Percentiles rank a stretch among this genome's conserved stretches.
Evolutionary conservation across 2,113 vertebrate species (phyloP).

Genomic region (Tauraco erythrolophus): DNA sequence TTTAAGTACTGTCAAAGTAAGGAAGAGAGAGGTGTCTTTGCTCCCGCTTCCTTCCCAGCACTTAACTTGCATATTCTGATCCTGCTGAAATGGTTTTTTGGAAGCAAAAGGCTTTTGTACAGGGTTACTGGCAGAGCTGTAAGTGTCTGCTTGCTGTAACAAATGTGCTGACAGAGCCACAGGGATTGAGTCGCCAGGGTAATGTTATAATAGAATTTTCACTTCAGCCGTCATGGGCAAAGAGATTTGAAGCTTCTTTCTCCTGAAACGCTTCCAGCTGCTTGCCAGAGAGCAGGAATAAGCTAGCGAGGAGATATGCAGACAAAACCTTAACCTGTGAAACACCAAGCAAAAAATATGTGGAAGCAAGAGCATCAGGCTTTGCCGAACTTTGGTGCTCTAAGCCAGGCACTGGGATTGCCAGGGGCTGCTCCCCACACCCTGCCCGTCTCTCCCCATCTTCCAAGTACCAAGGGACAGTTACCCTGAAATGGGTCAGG

Average conservation of each 20-base stretch:
- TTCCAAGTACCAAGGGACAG: background rate
- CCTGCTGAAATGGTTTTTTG: background rate
- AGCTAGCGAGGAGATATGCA: background rate
- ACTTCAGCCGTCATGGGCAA: background rate
- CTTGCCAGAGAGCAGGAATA: background rate
- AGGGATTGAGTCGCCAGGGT: slow-evolving; percentile 7
- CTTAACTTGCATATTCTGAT: background rate
- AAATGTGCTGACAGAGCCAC: slow-evolving; percentile 52
- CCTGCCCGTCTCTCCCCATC: background rate
- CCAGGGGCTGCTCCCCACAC: background rate
- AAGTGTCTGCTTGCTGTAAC: background rate
- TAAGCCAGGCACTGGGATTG: background rate
- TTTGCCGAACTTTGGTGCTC: background rate
- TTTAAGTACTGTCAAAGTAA: background rate
- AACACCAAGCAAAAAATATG: background rate
- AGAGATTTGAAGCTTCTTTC: slow-evolving; percentile 30
- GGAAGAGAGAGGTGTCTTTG: background rate
- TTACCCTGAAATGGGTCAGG: background rate
- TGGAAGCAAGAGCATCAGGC: background rate
- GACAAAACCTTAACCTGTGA: background rate
- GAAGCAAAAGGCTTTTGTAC: slow-evolving; percentile 6
- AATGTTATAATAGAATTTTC: slow-evolving; percentile 35
- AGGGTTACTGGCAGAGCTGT: slow-evolving; percentile 23
- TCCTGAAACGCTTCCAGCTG: slow-evolving; percentile 7
- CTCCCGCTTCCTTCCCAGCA: background rate